Conservation (phyloP, 2,113 vertebrate genomes). For the Heterotis niloticus region DNA sequence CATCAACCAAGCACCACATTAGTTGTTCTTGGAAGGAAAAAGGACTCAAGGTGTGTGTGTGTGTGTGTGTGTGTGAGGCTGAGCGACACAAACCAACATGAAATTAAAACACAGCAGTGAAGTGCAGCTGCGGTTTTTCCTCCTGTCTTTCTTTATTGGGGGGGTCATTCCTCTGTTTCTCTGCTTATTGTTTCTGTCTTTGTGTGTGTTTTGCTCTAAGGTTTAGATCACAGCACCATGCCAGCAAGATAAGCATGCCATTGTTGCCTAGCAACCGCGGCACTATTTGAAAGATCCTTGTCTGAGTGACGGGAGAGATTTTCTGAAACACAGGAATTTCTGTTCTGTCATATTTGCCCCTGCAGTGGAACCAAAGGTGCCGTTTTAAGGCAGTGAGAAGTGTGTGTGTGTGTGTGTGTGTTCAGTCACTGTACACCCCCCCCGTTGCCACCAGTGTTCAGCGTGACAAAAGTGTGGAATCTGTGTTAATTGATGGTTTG, state of each 20-base stretch:
- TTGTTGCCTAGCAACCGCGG: conserved; percentile 25
- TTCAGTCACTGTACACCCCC: too few relatives aligned
- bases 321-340: neutral
- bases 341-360: neutral
- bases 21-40: neutral
- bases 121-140: too few relatives aligned
- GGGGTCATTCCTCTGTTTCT: neutral
- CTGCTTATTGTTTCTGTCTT: neutral
- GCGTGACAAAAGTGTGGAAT: too few relatives aligned
- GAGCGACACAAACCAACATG: neutral
- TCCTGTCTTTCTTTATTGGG: too few relatives aligned
- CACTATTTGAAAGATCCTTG: neutral
- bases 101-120: neutral
- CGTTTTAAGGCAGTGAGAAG: too few relatives aligned
- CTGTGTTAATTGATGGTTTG: too few relatives aligned
- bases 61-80: too few relatives aligned
- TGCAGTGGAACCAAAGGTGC: neutral
- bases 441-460: too few relatives aligned
- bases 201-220: conserved; percentile 8
- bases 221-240: neutral
- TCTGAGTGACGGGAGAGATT: conserved; percentile 4
- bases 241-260: neutral
- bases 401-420: neutral
- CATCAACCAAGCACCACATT: neutral
- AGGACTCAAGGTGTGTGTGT: neutral